Evolutionary conservation across 1,140 invertebrate genomes (phyloP).

Genomic region (Chionoecetes opilio): DNA sequence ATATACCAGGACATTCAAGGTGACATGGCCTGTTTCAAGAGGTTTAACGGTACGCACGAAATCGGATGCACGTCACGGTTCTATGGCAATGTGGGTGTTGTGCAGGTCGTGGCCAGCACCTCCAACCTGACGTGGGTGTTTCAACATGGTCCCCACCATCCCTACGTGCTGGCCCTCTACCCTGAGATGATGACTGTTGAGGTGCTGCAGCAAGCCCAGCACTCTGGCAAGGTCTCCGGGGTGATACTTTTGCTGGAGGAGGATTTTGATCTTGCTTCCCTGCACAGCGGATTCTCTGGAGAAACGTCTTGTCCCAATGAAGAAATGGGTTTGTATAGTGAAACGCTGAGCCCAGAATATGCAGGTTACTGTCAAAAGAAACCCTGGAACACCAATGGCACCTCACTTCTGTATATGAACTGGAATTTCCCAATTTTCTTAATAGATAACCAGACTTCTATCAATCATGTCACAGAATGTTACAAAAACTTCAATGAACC

Average conservation of each 20-base stretch:
- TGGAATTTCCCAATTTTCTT: slow-evolving; percentile 80
- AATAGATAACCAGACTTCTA: slow-evolving; percentile 78
- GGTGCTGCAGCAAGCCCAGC: slow-evolving; percentile 84
- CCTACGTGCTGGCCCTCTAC: slow-evolving; percentile 83
- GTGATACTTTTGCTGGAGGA: slow-evolving; percentile 86
- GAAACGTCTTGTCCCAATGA: slow-evolving; percentile 94
- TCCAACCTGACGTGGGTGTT: slow-evolving; percentile 90
- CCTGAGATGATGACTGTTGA: slow-evolving; percentile 82
- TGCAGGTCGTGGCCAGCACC: slow-evolving; percentile 88
- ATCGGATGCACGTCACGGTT: slow-evolving; percentile 94
- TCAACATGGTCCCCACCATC: slow-evolving; percentile 86
- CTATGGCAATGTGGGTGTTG: slow-evolving; percentile 92
- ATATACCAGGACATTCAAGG: slow-evolving; percentile 92
- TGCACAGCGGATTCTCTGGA: slow-evolving; percentile 86
- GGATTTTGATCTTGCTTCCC: slow-evolving; percentile 64
- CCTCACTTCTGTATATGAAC: slow-evolving; percentile 65
- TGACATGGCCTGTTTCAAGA: slow-evolving; percentile 91
- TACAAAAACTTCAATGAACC: slow-evolving; percentile 87
- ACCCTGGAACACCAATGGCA: slow-evolving; percentile 74
- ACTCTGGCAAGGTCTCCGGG: slow-evolving; percentile 87
- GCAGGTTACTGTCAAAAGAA: slow-evolving; percentile 66
- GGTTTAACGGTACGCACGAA: slow-evolving; percentile 96
- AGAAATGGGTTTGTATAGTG: slow-evolving; percentile 86
- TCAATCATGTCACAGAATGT: slow-evolving; percentile 84
- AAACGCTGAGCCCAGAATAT: slow-evolving; percentile 73